Percentiles rank a stretch among this genome's conserved stretches.
Evolutionary conservation across 2,888 invertebrate genomes (phyloP).

Genomic region (Vanessa cardui): DNA sequence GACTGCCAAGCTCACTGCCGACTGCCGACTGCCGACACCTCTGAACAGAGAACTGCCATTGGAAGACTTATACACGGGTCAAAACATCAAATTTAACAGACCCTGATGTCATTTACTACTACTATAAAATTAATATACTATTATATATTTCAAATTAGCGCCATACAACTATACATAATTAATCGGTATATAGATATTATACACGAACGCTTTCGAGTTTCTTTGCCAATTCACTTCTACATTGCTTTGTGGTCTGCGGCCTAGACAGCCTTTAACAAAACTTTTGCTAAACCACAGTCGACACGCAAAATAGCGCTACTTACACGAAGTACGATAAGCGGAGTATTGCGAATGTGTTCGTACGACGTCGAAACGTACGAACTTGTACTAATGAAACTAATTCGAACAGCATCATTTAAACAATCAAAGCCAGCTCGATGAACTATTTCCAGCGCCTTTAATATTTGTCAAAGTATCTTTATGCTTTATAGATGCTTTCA

Average conservation of each 20-base stretch:
- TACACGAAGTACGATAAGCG: slow-evolving; percentile 17
- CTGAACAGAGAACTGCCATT: slow-evolving; percentile 20
- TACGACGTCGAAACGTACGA: not conserved
- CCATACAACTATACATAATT: no score
- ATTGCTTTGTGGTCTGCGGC: not conserved
- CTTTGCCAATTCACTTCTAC: not conserved
- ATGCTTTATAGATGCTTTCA: no score
- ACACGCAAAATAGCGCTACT: slow-evolving; percentile 31
- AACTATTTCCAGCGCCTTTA: not conserved
- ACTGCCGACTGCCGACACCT: slow-evolving; percentile 41
- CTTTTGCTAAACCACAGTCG: slow-evolving; percentile 23
- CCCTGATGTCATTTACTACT: no score
- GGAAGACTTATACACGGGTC: not conserved
- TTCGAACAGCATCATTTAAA: not conserved
- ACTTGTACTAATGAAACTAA: not conserved
- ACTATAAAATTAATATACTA: no score
- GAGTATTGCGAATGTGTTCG: slow-evolving; percentile 12
- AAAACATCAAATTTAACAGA: no score
- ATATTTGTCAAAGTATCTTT: no score
- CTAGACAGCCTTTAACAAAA: slow-evolving; percentile 13
- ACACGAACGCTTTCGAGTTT: no score
- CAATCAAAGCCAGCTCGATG: not conserved
- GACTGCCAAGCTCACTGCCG: slow-evolving; percentile 39
- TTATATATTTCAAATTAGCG: no score
- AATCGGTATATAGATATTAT: no score